Conservation (phyloP, 2,113 vertebrate genomes). For the Rhinogobius similis region DNA sequence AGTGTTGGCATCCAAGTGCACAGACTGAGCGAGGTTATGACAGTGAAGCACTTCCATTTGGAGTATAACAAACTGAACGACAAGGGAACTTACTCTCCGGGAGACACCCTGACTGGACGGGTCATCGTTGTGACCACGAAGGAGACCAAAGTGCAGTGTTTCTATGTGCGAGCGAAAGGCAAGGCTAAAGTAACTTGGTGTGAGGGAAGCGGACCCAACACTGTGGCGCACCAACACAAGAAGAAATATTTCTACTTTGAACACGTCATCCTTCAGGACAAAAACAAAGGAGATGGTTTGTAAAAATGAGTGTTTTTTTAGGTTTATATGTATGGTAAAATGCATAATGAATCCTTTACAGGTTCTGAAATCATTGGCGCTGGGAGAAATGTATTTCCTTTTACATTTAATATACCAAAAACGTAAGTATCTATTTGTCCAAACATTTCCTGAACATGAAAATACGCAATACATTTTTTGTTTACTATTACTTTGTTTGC, state of each 20-base stretch:
- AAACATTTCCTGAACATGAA: neutral
- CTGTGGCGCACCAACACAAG: constrained; percentile 41
- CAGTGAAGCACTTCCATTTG: constrained; percentile 60
- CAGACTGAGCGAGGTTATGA: constrained; percentile 36
- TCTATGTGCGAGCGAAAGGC: constrained; percentile 66
- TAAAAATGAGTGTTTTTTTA: constrained; percentile 5
- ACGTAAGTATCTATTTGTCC: constrained; percentile 34
- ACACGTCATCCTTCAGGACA: constrained; percentile 68
- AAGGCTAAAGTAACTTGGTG: constrained; percentile 61
- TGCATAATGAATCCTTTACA: constrained; percentile 12
- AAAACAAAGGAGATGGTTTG: constrained; percentile 72
- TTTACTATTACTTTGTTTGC: neutral
- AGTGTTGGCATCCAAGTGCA: neutral
- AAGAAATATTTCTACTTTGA: constrained; percentile 69
- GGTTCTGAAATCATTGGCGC: constrained; percentile 65
- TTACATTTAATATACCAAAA: constrained; percentile 69
- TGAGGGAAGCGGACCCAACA: constrained; percentile 33
- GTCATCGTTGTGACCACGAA: constrained; percentile 59
- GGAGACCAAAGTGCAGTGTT: constrained; percentile 67
- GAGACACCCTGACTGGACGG: constrained; percentile 61
- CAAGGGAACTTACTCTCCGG: constrained; percentile 55
- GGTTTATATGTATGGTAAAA: neutral
- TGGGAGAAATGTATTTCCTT: constrained; percentile 65
- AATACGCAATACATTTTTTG: neutral
- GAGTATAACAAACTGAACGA: constrained; percentile 59